Percentiles rank a stretch among this genome's conserved stretches.
Evolutionary conservation across 2,113 vertebrate genomes (phyloP).

Genomic region (Uria aalge): DNA sequence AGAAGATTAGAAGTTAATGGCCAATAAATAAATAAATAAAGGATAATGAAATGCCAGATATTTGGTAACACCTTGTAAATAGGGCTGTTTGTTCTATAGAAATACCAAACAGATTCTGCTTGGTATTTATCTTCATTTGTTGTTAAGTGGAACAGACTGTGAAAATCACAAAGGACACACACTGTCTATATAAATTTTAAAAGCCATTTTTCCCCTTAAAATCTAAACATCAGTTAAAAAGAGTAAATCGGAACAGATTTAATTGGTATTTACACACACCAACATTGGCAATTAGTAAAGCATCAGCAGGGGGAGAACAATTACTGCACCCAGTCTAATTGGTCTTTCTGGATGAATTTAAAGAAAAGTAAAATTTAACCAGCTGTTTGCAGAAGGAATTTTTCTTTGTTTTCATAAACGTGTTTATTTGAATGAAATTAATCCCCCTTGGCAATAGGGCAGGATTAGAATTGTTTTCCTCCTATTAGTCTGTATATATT

Average conservation of each 20-base stretch:
- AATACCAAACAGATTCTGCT: neutral
- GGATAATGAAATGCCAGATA: neutral
- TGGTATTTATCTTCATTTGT: conserved; percentile 71
- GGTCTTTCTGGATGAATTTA: neutral
- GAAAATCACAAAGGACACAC: conserved; percentile 64
- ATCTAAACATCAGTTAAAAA: conserved; percentile 54
- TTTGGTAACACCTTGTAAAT: neutral
- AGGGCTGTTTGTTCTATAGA: neutral
- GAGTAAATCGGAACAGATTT: conserved; percentile 56
- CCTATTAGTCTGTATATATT: conserved; percentile 2
- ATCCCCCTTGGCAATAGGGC: conserved; percentile 45
- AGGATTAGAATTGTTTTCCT: conserved; percentile 44
- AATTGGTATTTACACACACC: conserved; percentile 45
- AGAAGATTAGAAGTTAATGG: conserved; percentile 20
- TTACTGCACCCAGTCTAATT: conserved; percentile 1
- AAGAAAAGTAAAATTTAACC: neutral
- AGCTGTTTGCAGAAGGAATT: conserved; percentile 13
- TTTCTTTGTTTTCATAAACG: conserved; percentile 44
- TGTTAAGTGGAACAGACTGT: conserved; percentile 52
- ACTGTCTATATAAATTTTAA: conserved; percentile 72
- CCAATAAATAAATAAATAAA: conserved; percentile 21
- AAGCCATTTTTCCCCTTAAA: conserved; percentile 64
- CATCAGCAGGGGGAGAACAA: neutral
- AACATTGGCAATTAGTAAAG: conserved; percentile 43
- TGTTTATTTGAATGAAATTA: conserved; percentile 66